A percentile compares a stretch with the other conserved stretches of the same genome.
phyloP scores from a whole-genome alignment of 1,140 invertebrate species.

The Carposina sasakii region DNA sequence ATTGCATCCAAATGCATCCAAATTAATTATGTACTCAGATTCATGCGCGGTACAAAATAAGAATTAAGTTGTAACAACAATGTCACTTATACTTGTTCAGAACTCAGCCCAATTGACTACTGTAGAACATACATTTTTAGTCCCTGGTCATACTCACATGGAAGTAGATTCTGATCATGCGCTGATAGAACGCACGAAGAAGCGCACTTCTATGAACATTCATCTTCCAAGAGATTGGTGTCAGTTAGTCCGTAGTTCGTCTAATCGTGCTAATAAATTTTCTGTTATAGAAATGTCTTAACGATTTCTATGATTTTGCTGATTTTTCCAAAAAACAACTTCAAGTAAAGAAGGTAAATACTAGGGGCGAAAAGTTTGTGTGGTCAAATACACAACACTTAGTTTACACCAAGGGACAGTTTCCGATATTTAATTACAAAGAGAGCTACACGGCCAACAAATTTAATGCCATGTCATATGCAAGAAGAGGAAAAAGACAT shows the following conservation, averaged over 20 bases:
- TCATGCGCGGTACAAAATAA: neutral
- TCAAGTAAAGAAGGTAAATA: neutral
- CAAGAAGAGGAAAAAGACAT: neutral
- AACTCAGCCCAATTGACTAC: conserved; percentile 16
- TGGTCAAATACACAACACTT: no score
- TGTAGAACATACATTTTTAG: conserved; percentile 47
- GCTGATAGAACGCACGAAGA: conserved; percentile 34
- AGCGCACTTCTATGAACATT: conserved; percentile 21
- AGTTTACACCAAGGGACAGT: neutral
- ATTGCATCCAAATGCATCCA: conserved; percentile 6
- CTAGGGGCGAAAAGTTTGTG: neutral
- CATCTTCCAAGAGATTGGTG: conserved; percentile 22
- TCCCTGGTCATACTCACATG: conserved; percentile 42
- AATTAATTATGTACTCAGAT: conserved; percentile 4
- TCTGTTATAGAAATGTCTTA: neutral
- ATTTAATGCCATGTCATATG: neutral
- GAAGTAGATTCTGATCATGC: conserved; percentile 40
- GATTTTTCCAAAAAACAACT: neutral
- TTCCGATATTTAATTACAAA: neutral
- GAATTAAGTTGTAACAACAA: neutral
- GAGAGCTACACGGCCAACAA: neutral
- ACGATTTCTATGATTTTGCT: neutral
- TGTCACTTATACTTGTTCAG: conserved; percentile 2
- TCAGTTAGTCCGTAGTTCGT: conserved; percentile 14
- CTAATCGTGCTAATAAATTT: neutral